These are phyloP conservation scores for Peromyscus polionotus DNA, from an alignment of 2,113 vertebrate genomes.

Conservation along the genomic window DNA sequence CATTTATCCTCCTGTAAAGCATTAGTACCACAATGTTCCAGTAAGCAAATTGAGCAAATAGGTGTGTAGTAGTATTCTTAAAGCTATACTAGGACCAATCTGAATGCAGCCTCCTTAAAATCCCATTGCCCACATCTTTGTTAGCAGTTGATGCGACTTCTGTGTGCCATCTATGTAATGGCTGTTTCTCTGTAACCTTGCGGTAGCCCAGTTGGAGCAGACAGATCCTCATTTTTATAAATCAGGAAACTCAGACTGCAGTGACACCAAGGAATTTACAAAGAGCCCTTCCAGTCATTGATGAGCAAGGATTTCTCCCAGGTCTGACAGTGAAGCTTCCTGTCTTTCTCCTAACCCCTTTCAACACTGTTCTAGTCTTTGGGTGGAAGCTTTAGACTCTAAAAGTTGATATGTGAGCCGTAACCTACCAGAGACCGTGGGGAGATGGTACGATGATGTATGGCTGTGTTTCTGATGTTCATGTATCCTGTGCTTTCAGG, in stretches of 20 bases:
- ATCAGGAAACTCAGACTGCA: background rate
- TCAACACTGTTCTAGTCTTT: background rate
- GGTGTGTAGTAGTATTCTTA: background rate
- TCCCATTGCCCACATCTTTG: background rate
- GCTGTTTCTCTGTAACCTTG: background rate
- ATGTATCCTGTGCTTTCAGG: constrained; percentile 87
- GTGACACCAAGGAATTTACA: background rate
- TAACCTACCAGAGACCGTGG: background rate
- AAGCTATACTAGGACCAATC: background rate
- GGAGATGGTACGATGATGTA: accelerated
- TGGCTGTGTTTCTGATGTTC: background rate
- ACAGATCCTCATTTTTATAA: background rate
- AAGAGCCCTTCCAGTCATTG: background rate
- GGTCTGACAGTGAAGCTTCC: background rate
- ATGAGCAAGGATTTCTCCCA: background rate
- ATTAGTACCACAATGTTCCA: background rate
- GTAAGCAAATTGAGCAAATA: background rate
- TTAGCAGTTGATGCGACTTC: background rate
- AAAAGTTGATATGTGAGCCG: background rate
- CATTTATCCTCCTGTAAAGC: constrained; percentile 28
- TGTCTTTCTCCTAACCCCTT: accelerated
- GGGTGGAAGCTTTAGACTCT: background rate
- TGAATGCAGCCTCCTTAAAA: background rate
- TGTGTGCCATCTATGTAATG: background rate
- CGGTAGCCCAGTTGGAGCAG: background rate